Conservation (phyloP, 2,113 vertebrate species). For the Himantopus leucocephalus region DNA sequence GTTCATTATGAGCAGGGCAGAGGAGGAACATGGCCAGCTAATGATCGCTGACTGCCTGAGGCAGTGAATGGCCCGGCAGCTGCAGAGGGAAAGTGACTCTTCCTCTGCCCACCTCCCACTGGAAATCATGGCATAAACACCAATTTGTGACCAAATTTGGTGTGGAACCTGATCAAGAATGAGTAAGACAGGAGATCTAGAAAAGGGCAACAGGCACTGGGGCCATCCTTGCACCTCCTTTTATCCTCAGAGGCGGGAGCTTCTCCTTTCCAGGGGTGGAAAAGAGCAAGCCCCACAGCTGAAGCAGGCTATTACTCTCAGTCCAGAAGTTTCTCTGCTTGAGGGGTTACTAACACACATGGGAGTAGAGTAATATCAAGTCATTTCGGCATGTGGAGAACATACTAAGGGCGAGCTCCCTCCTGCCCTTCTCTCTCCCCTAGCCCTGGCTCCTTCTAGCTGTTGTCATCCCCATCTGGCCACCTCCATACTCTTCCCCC, state of each 20-base stretch:
- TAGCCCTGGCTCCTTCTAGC: not conserved
- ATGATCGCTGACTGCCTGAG: not conserved
- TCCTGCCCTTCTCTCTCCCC: not conserved
- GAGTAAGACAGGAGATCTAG: not conserved
- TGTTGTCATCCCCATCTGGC: not conserved
- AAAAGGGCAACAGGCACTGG: not conserved
- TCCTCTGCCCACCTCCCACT: not conserved
- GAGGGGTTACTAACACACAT: not conserved
- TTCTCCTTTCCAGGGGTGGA: not conserved
- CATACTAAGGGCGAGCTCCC: not conserved
- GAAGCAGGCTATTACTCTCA: not conserved
- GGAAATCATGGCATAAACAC: not conserved
- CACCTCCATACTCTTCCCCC: not conserved
- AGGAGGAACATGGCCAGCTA: not conserved
- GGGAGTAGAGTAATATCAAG: not conserved
- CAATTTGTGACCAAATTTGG: not conserved
- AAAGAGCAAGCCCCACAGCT: not conserved
- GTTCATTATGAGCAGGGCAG: not conserved
- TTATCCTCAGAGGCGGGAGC: not conserved
- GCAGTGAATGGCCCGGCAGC: not conserved
- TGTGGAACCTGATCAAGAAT: not conserved
- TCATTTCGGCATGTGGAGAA: not conserved
- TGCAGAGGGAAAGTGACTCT: not conserved
- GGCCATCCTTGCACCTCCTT: not conserved
- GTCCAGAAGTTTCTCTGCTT: not conserved